Percentiles rank a stretch among this genome's conserved stretches.
Evolutionary conservation across 2,888 invertebrate species (phyloP).

Genomic region (Tanypteryx hageni): DNA sequence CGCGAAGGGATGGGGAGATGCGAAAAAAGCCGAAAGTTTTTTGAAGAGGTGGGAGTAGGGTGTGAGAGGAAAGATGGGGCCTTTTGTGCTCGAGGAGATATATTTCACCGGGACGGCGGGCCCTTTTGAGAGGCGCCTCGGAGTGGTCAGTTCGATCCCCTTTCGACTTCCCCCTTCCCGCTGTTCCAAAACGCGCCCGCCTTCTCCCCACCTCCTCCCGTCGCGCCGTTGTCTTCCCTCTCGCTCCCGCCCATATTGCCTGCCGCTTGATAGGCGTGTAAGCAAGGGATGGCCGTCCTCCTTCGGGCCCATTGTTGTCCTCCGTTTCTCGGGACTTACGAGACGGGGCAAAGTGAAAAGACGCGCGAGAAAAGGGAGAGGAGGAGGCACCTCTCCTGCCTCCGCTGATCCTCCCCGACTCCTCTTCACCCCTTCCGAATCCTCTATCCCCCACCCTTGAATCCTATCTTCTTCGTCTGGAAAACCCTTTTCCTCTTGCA

Average conservation of each 20-base stretch:
- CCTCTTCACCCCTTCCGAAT: not conserved
- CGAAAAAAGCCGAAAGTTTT: not conserved
- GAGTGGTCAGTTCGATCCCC: slow-evolving; percentile 36
- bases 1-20: not conserved
- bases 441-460: not conserved
- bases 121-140: slow-evolving; percentile 40
- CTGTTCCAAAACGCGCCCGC: not conserved
- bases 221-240: not conserved
- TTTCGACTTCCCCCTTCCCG: not conserved
- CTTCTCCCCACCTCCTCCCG: not conserved
- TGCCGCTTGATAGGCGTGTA: slow-evolving; percentile 47
- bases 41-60: slow-evolving; percentile 38
- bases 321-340: slow-evolving; percentile 26
- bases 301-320: slow-evolving; percentile 39
- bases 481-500: not conserved
- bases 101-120: slow-evolving; percentile 40
- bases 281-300: slow-evolving; percentile 44
- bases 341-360: slow-evolving; percentile 11
- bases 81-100: slow-evolving; percentile 45
- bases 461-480: not conserved
- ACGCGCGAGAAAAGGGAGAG: slow-evolving; percentile 25
- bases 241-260: not conserved
- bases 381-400: not conserved
- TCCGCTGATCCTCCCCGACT: not conserved
- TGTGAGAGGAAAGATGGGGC: not conserved